These are phyloP conservation scores for Neogobius melanostomus DNA, from an alignment of 2,113 vertebrate genomes.

Conservation along the genomic window DNA sequence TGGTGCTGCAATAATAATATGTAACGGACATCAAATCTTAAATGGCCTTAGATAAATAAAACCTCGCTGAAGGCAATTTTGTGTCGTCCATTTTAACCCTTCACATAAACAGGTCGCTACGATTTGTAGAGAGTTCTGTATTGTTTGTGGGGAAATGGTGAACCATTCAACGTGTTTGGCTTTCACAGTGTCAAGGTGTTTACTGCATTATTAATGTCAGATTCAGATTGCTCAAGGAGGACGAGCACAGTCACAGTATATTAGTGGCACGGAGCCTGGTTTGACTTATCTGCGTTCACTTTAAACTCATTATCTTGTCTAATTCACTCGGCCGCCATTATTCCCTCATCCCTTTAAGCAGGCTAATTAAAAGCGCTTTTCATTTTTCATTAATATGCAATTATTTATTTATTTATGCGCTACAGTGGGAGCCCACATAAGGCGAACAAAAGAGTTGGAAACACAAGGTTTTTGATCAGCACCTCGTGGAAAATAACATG, in stretches of 20 bases:
- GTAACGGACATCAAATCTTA: conserved; percentile 20
- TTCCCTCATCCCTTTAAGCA: conserved; percentile 73
- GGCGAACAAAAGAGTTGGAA: conserved; percentile 25
- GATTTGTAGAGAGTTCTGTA: conserved; percentile 27
- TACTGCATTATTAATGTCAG: conserved; percentile 70
- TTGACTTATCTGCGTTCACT: conserved; percentile 64
- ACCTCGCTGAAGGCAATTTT: conserved; percentile 20
- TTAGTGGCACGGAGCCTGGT: conserved; percentile 57
- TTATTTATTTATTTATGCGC: conserved; percentile 59
- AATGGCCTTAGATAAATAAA: conserved; percentile 29
- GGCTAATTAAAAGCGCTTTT: conserved; percentile 74
- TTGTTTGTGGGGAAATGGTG: conserved; percentile 48
- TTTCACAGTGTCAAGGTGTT: conserved; percentile 62
- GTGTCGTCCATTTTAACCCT: conserved; percentile 24
- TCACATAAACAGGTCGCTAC: conserved; percentile 29
- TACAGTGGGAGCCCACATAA: conserved; percentile 18
- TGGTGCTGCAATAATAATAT: background rate
- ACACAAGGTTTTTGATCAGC: conserved; percentile 14
- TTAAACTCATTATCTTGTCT: conserved; percentile 75
- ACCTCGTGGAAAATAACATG: background rate
- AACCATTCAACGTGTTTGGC: conserved; percentile 60
- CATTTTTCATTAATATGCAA: conserved; percentile 63
- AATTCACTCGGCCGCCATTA: conserved; percentile 71
- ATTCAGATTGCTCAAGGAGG: conserved; percentile 54
- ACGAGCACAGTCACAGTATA: conserved; percentile 58